Evolutionary conservation across 2,113 vertebrate species (phyloP).

Genomic region (Copsychus sechellarum): DNA sequence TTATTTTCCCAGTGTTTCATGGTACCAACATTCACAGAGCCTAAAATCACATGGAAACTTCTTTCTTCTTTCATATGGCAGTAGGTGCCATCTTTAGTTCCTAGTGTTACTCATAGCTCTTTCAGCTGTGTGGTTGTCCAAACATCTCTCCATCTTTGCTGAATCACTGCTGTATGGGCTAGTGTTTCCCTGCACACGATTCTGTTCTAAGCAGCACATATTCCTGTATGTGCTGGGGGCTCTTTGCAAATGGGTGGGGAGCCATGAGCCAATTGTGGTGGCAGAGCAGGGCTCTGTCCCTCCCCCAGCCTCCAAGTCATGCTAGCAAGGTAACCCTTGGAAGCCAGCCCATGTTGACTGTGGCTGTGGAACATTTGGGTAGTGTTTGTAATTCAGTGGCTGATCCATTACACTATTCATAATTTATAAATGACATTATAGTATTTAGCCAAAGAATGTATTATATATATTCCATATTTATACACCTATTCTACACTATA

Average conservation of each 20-base stretch:
- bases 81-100: background rate
- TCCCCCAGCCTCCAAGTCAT: background rate
- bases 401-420: too few species aligned
- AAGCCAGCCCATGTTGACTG: background rate
- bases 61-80: background rate
- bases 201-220: background rate
- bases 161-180: background rate
- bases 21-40: background rate
- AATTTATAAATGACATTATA: too few species aligned
- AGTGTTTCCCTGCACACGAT: rapidly evolving
- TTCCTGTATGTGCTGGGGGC: rapidly evolving
- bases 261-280: rapidly evolving
- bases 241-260: background rate
- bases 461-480: too few species aligned
- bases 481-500: too few species aligned
- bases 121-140: background rate
- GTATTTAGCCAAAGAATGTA: too few species aligned
- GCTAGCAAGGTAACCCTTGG: background rate
- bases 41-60: background rate
- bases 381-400: background rate
- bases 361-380: background rate
- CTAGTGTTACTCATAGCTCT: background rate
- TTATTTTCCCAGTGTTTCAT: background rate
- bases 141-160: background rate
- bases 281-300: background rate